These are phyloP conservation scores for Ectemnius cavifrons DNA, from an alignment of 2,888 invertebrate species.

Conservation along the genomic window DNA sequence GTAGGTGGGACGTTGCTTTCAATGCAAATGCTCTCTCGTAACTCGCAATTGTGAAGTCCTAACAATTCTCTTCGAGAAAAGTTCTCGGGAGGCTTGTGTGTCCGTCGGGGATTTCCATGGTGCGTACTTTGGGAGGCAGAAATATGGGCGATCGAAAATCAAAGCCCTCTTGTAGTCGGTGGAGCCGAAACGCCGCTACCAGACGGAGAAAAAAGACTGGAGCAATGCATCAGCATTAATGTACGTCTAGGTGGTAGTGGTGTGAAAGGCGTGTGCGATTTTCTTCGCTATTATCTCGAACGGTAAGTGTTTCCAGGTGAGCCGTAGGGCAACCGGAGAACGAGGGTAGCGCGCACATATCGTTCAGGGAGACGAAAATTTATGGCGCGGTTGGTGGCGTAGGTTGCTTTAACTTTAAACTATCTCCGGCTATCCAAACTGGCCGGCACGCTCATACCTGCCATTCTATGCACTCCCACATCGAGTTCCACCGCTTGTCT, in stretches of 20 bases:
- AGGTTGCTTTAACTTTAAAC: slow-evolving; percentile 63
- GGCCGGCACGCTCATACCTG: slow-evolving; percentile 28
- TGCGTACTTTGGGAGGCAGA: no score
- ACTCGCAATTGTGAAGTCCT: neutral
- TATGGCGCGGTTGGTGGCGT: slow-evolving; percentile 65
- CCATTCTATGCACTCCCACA: slow-evolving; percentile 32
- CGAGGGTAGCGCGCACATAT: slow-evolving; percentile 22
- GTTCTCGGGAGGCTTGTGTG: no score
- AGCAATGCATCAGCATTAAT: slow-evolving; percentile 22
- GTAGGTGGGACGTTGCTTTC: neutral
- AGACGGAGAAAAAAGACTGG: neutral
- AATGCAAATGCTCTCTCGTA: neutral
- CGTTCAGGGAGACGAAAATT: slow-evolving; percentile 60
- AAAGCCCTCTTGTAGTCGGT: slow-evolving; percentile 4
- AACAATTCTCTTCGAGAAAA: neutral
- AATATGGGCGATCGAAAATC: neutral
- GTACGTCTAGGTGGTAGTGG: neutral
- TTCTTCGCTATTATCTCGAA: slow-evolving; percentile 23
- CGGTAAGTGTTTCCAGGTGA: slow-evolving; percentile 23
- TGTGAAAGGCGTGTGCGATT: slow-evolving; percentile 21
- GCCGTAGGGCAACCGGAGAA: slow-evolving; percentile 7
- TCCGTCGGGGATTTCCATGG: no score
- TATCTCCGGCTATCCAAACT: slow-evolving; percentile 50
- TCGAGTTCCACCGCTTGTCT: slow-evolving; percentile 22
- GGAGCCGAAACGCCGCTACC: neutral